Percentiles rank a stretch among this genome's conserved stretches.
Evolutionary conservation across 2,888 invertebrate species (phyloP).

Genomic region (Masnerella sp.): DNA sequence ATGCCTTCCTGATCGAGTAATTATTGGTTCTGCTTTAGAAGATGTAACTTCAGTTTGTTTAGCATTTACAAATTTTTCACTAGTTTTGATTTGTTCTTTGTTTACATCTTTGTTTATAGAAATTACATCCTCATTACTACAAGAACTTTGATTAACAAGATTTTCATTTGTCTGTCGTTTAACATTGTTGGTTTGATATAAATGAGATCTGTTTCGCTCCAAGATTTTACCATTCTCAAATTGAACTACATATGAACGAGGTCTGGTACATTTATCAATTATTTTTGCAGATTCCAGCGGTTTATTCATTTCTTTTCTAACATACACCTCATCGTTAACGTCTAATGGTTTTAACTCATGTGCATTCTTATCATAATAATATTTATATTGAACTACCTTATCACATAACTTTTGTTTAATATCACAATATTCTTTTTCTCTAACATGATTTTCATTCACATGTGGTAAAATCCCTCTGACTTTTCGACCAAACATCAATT

Average conservation of each 20-base stretch:
- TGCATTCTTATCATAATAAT: slow-evolving; percentile 66
- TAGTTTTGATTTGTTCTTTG: too few relatives aligned
- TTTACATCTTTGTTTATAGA: too few relatives aligned
- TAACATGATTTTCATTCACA: background rate
- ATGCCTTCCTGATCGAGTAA: too few relatives aligned
- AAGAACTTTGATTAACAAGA: too few relatives aligned
- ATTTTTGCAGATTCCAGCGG: background rate
- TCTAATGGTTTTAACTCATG: slow-evolving; percentile 41
- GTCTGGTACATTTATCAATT: background rate
- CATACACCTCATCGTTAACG: slow-evolving; percentile 41
- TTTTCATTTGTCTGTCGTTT: too few relatives aligned
- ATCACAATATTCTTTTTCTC: background rate
- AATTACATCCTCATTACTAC: too few relatives aligned
- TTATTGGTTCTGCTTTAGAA: too few relatives aligned
- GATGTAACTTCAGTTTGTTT: too few relatives aligned
- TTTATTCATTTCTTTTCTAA: background rate
- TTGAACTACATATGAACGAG: background rate
- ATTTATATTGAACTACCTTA: slow-evolving; percentile 62
- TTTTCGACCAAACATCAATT: slow-evolving; percentile 55
- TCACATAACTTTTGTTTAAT: background rate
- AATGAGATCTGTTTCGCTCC: background rate
- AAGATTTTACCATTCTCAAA: too few relatives aligned
- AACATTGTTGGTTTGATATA: too few relatives aligned
- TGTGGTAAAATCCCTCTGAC: slow-evolving; percentile 56
- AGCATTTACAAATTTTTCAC: too few relatives aligned